Base-by-base conservation (phyloP, 2,888 invertebrate species). In the Cephus nigrinus region DNA sequence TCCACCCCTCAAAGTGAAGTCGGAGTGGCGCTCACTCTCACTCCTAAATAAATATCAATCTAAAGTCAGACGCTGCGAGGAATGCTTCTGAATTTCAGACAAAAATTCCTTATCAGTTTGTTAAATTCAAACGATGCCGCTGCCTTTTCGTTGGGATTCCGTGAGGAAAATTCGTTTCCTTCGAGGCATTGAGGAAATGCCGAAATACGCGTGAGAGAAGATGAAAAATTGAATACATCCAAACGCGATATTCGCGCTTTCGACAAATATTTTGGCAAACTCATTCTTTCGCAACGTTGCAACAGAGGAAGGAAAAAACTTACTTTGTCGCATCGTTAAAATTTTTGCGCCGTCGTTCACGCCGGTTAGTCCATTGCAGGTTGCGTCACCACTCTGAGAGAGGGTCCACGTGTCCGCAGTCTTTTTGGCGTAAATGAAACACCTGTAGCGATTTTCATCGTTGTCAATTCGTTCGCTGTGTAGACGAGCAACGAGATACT, bases 401-500 rank as follows among this genome's bases (percentile, higher is more conserved):
- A 96, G 93, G 82, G 93, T 93, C 91, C 95, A 95, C n/a, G 94
- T 93, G 84, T 93, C 93, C 82, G 89, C 90, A 74, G 89, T 82
- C 85, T 94, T 94, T 93, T 96, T 97, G 87, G 95, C 95, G 92
- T 96, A 96, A 82, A 97, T 95, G 92, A 97, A 97, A 87, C 97
- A 97, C 83, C 95, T 93, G 92, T 96, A 97, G 76, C 95, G 94
- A 85, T 96, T 96, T 88, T 97, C 96, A 87, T 96, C 95, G 0
- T 94, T 94, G n/a, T 94, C 92, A 73, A 94, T 92, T 68, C 93
- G 97, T 91, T 95, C 95, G 92, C 97, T 96, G 88, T 96, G 96
- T 76, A 97, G 94, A 92, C 97, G 95, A 0, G 96, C 96, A 75
- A 97, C 95, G 75, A 97, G 92, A 90, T 96, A 96, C 76, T 95